phyloP scores from a whole-genome alignment of 1,140 invertebrate genomes.

The Antheraea mylitta region DNA sequence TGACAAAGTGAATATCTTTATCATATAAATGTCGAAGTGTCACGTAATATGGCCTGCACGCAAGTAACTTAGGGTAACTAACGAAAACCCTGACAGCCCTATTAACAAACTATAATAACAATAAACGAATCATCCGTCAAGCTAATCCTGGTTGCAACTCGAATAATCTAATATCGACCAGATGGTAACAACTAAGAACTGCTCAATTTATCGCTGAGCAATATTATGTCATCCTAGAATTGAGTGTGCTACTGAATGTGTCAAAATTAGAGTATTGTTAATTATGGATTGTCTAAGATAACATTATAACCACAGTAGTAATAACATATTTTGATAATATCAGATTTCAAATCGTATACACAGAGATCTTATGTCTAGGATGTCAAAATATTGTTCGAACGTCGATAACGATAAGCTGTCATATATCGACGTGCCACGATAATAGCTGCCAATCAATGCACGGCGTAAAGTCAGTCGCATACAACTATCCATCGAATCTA shows the following conservation, averaged over 20 bases:
- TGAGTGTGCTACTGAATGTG: too few species aligned
- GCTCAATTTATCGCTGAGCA: constrained; percentile 23
- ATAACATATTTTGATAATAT: background rate
- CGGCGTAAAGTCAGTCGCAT: constrained; percentile 31
- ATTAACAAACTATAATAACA: constrained; percentile 66
- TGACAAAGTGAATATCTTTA: too few species aligned
- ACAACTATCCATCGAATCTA: constrained; percentile 29
- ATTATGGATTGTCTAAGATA: background rate
- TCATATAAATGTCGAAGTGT: background rate
- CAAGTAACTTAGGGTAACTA: constrained; percentile 53
- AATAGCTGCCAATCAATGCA: constrained; percentile 14
- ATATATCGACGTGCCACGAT: constrained; percentile 15
- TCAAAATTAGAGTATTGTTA: background rate
- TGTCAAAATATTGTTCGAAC: constrained; percentile 12
- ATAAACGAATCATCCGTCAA: constrained; percentile 68
- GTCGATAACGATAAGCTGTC: constrained; percentile 1
- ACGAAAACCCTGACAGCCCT: constrained; percentile 61
- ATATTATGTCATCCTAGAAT: constrained; percentile 15
- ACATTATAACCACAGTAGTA: background rate
- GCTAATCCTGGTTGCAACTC: constrained; percentile 72
- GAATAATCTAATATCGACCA: constrained; percentile 75
- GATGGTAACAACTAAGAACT: constrained; percentile 63
- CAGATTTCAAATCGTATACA: background rate
- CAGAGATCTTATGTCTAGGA: background rate
- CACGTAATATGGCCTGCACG: constrained; percentile 44